Evolutionary conservation across 2,113 vertebrate genomes (phyloP).

Genomic region (Kobus ellipsiprymnus): DNA sequence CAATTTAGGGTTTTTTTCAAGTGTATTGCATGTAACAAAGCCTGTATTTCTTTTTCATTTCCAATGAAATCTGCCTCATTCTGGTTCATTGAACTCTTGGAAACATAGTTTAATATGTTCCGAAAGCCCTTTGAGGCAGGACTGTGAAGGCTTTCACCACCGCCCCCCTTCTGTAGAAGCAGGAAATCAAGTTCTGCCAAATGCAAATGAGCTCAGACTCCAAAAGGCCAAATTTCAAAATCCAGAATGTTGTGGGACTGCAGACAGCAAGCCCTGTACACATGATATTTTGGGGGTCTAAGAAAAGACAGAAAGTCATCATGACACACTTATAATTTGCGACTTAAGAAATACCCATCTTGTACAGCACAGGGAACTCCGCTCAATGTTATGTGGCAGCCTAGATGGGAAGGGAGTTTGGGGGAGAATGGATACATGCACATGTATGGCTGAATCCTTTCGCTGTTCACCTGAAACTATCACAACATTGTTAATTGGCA

Average conservation of each 20-base stretch:
- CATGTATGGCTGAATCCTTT: neutral
- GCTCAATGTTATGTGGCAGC: neutral
- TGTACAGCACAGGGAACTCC: neutral
- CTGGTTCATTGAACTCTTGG: constrained; percentile 67
- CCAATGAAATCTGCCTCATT: constrained; percentile 64
- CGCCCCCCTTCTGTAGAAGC: constrained; percentile 34
- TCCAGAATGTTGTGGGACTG: neutral
- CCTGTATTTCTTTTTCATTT: constrained; percentile 64
- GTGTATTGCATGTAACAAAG: constrained; percentile 60
- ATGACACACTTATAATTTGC: neutral
- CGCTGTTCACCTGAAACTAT: neutral
- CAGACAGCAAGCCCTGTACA: neutral
- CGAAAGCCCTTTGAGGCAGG: constrained; percentile 61
- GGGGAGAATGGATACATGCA: neutral
- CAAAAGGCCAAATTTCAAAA: constrained; percentile 50
- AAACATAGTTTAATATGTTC: constrained; percentile 66
- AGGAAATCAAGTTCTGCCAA: constrained; percentile 69
- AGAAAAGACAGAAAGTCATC: neutral
- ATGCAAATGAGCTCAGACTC: constrained; percentile 70
- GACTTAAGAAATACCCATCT: neutral
- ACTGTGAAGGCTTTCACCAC: constrained; percentile 51
- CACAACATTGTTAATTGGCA: neutral
- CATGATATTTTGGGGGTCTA: neutral
- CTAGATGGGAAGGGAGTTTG: neutral
- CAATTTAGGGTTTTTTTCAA: constrained; percentile 47